Evolutionary conservation across 2,797 vertebrate genomes (phyloP), one percentile per base, ranked within the genome.

Genomic region (Mionectes olivaceus): DNA sequence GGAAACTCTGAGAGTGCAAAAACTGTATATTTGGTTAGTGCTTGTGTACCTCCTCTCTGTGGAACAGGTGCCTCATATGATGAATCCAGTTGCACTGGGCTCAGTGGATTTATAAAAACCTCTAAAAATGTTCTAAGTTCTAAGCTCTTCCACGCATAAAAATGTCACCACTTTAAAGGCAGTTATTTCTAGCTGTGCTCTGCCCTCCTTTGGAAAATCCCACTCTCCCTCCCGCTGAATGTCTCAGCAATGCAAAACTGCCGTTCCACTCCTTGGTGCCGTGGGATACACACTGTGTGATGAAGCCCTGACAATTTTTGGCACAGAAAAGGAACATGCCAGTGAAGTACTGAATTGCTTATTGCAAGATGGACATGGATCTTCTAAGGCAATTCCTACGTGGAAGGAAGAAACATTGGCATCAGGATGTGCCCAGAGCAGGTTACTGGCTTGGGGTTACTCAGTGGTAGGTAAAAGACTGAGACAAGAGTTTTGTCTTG

Each of bases 111-210:
- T 74, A 93, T 68, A 93, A 96, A 94, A 96, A 73, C 71, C 80
- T 87, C 88, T 96, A 81, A 89, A 96, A 95, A 94, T 75, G 83
- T 88, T 95, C 87, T 64, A 95, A 93, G 86, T 93, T 96, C n/a
- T n/a, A n/a, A 96, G 86, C 64, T 95, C 73, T 93, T 93, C 91
- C 83, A 73, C 91, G 83, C 91, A 94, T 94, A 94, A 95, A 96
- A 96, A 96, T 87, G 93, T 93, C 94, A 94, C 73, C 74, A 77
- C 89, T 93, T 94, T 91, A 88, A 94, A 97, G 84, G 65, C 75
- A 88, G 94, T 93, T 96, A 97, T 96, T 97, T 95, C 93, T 94
- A 90, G 91, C 90, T 94, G 90, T 75, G 93, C 80, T 90, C 30
- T 95, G 78, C 71, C 93, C 93, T 92, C 90, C 84, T 97, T 92